phyloP scores from a whole-genome alignment of 2,888 invertebrate genomes.

The Cotesia congregata region DNA sequence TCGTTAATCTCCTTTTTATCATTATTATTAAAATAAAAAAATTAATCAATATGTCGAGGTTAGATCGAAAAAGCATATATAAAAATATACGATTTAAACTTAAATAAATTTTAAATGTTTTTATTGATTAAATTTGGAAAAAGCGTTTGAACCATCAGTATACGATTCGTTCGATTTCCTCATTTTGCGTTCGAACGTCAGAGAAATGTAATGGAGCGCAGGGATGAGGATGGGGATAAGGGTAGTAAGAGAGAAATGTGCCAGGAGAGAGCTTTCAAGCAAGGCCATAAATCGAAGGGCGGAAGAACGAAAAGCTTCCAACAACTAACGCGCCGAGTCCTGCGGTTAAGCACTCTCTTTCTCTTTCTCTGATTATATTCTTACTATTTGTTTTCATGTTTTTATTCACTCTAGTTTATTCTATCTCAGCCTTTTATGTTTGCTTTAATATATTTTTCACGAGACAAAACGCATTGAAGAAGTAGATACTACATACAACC shows the following conservation, averaged over 20 bases:
- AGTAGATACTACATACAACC: neutral
- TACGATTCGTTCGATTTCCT: conserved; percentile 16
- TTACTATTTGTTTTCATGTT: conserved; percentile 12
- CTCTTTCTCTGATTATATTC: conserved; percentile 1
- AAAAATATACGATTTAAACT: neutral
- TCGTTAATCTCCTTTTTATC: neutral
- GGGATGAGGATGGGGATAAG: conserved; percentile 10
- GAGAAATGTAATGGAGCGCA: neutral
- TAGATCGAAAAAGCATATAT: neutral
- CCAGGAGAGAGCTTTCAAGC: conserved; percentile 44
- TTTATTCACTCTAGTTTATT: conserved; percentile 16
- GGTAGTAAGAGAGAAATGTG: conserved; percentile 22
- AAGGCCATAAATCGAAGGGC: conserved; percentile 51
- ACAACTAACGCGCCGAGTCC: conserved; percentile 34
- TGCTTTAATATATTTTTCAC: neutral
- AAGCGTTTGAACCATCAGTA: neutral
- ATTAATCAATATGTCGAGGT: neutral
- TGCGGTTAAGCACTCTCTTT: conserved; percentile 33
- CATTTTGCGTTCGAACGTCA: conserved; percentile 9
- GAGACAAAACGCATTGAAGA: neutral
- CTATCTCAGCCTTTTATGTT: neutral
- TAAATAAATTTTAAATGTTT: neutral
- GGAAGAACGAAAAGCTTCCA: conserved; percentile 43
- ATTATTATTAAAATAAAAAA: neutral
- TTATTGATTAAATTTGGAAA: conserved; percentile 7